Conservation (phyloP, 2,113 vertebrate genomes). For the Marmota flaviventris region DNA sequence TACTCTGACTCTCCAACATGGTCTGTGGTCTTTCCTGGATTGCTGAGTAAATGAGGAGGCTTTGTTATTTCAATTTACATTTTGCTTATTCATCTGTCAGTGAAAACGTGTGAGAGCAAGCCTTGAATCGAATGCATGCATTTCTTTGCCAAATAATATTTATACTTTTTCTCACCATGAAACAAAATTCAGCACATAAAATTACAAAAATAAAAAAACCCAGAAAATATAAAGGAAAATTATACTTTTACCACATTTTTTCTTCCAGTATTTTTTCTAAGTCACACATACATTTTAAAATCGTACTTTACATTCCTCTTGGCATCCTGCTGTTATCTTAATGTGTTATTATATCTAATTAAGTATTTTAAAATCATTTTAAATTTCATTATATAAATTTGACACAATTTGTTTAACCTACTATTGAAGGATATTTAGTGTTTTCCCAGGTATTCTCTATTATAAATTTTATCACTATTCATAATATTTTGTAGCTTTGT, state of each 20-base stretch:
- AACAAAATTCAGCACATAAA: background rate
- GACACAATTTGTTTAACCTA: background rate
- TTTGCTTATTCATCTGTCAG: background rate
- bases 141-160: conserved; percentile 9
- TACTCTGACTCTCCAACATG: accelerated
- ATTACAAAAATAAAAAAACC: background rate
- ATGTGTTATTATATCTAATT: background rate
- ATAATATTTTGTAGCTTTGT: background rate
- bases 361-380: conserved; percentile 29
- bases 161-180: background rate
- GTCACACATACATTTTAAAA: background rate
- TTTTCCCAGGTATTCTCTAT: background rate
- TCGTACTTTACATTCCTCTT: background rate
- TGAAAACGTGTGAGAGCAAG: background rate
- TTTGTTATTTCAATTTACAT: background rate
- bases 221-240: background rate
- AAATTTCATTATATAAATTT: background rate
- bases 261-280: background rate
- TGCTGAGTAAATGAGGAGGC: background rate
- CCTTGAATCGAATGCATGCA: background rate
- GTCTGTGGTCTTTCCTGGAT: background rate
- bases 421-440: background rate
- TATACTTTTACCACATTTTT: background rate
- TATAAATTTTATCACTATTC: background rate
- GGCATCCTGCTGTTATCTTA: background rate